Conservation (phyloP, 2,888 invertebrate species). For the Athetis lepigone region DNA sequence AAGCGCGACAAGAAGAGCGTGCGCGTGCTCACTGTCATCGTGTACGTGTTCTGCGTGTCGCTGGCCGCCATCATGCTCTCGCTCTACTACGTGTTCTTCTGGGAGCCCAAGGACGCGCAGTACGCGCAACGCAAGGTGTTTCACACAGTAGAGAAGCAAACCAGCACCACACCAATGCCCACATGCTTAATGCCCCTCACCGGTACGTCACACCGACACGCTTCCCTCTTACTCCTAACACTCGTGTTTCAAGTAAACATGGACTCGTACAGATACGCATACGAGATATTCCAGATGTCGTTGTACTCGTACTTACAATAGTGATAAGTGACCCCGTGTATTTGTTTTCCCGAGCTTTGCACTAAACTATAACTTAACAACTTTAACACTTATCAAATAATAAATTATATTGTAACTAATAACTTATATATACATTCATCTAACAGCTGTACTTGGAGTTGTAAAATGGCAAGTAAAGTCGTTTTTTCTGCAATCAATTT, state of each 20-base stretch:
- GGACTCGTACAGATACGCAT: conserved; percentile 48
- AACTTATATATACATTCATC: neutral
- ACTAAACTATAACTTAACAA: conserved; percentile 9
- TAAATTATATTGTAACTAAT: conserved; percentile 8
- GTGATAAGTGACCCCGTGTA: conserved; percentile 24
- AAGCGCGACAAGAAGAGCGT: conserved; percentile 97
- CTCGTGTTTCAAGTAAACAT: conserved; percentile 39
- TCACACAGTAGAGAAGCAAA: conserved; percentile 87
- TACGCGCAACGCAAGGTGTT: conserved; percentile 89
- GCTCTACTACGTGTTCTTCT: conserved; percentile 98
- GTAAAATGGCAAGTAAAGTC: neutral
- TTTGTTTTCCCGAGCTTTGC: conserved; percentile 39
- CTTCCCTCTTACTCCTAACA: conserved; percentile 69
- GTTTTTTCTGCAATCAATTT: neutral
- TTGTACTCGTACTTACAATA: conserved; percentile 2
- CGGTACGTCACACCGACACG: conserved; percentile 88
- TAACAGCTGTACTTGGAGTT: neutral
- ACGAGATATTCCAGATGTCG: conserved; percentile 33
- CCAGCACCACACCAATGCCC: conserved; percentile 89
- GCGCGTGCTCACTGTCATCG: conserved; percentile 97
- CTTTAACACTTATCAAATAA: too few relatives aligned
- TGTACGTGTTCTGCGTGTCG: conserved; percentile 98
- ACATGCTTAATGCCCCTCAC: conserved; percentile 90
- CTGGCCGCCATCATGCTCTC: conserved; percentile 98
- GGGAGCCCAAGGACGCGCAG: conserved; percentile 94